Conservation (phyloP, 2,888 invertebrate species). For the Drosophila maculinotata region DNA sequence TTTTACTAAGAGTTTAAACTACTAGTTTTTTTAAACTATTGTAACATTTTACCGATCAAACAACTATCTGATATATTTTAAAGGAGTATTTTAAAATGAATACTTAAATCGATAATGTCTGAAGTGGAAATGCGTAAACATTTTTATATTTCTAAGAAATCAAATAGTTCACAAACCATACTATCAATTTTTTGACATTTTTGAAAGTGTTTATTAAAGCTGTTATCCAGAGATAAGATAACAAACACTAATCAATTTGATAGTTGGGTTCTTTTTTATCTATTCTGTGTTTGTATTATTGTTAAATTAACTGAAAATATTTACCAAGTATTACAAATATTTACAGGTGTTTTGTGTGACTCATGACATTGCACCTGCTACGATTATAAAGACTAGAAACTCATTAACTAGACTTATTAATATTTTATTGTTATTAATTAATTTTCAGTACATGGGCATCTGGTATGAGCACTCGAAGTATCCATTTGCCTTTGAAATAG, state of each 20-base stretch:
- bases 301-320: no score
- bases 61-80: not conserved
- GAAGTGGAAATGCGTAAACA: no score
- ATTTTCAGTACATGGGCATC: slow-evolving; percentile 88
- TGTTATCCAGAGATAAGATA: no score
- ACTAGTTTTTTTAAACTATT: not conserved
- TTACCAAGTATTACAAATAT: not conserved
- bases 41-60: not conserved
- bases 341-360: not conserved
- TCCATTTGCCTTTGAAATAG: slow-evolving; percentile 90
- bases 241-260: no score
- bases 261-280: no score
- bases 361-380: not conserved
- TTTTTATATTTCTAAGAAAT: no score
- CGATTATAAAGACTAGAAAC: not conserved
- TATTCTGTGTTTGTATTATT: not conserved
- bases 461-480: slow-evolving; percentile 93
- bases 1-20: not conserved
- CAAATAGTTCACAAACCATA: no score
- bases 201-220: no score
- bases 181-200: no score
- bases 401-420: not conserved
- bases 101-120: not conserved
- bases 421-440: not conserved
- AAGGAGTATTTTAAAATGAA: not conserved